phyloP scores from a whole-genome alignment of 1,140 invertebrate species.

The Drosophila teissieri region DNA sequence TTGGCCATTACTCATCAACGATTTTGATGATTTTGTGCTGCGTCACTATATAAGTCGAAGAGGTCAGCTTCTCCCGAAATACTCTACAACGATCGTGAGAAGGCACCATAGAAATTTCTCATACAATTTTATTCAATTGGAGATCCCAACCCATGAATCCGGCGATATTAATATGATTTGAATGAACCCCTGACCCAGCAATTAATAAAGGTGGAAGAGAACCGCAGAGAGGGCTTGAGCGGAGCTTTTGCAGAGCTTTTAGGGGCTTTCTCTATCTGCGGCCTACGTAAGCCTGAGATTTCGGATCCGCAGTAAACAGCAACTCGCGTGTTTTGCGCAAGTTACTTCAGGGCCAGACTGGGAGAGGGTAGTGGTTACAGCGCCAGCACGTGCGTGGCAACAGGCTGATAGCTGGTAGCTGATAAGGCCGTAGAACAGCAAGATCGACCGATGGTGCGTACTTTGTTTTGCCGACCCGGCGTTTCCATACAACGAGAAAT shows the following conservation, averaged over 20 bases:
- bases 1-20: conserved; percentile 31
- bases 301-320: conserved; percentile 9
- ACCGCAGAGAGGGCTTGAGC: neutral
- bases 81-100: conserved; percentile 40
- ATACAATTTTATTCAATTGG: conserved; percentile 4
- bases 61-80: conserved; percentile 6
- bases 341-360: conserved; percentile 33
- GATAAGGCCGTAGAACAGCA: neutral
- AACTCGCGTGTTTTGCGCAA: conserved; percentile 39
- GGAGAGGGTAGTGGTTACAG: conserved; percentile 4
- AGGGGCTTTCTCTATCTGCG: neutral
- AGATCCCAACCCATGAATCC: conserved; percentile 12
- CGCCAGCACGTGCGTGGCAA: conserved; percentile 52
- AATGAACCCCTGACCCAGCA: conserved; percentile 31
- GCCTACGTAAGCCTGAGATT: conserved; percentile 14
- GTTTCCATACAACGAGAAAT: neutral
- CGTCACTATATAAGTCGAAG: conserved; percentile 19
- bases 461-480: conserved; percentile 5
- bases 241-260: conserved; percentile 31
- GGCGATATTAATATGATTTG: conserved; percentile 22
- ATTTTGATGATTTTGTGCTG: conserved; percentile 31
- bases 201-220: conserved; percentile 12
- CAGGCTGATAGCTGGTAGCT: neutral
- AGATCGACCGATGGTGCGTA: neutral
- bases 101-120: too few species aligned